These are phyloP conservation scores for Tetragnatha versicolor DNA, from an alignment of 1,140 invertebrate genomes.

Conservation along the genomic window DNA sequence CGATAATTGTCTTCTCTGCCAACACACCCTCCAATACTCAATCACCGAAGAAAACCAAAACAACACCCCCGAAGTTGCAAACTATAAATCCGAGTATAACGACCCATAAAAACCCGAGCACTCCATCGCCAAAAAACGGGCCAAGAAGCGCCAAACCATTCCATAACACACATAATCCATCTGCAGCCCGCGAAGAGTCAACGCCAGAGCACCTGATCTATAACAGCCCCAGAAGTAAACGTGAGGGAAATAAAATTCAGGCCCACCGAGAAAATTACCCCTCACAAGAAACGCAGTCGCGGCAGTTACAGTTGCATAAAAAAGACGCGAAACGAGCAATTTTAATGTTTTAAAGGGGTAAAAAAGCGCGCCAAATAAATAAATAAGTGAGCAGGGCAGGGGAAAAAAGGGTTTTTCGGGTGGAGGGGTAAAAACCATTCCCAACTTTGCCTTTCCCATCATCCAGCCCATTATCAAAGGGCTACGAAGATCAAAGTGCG, in stretches of 20 bases:
- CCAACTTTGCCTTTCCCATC: slow-evolving; percentile 35
- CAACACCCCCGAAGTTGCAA: no score
- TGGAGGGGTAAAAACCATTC: slow-evolving; percentile 14
- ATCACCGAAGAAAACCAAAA: no score
- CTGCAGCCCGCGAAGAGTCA: slow-evolving; percentile 25
- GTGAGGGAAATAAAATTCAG: slow-evolving; percentile 35
- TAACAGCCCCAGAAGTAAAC: not conserved
- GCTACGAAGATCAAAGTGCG: slow-evolving; percentile 41
- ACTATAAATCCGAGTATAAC: no score
- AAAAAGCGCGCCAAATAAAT: no score
- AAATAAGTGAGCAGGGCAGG: not conserved
- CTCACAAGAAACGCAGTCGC: slow-evolving; percentile 3
- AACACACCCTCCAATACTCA: no score
- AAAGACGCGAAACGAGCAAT: not conserved
- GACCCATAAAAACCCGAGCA: no score
- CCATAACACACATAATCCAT: not conserved
- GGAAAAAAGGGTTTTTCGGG: slow-evolving; percentile 5
- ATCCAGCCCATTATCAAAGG: slow-evolving; percentile 37
- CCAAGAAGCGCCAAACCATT: not conserved
- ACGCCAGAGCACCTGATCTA: slow-evolving; percentile 1
- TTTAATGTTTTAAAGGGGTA: slow-evolving; percentile 31
- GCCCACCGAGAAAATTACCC: slow-evolving; percentile 19
- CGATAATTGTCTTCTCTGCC: no score
- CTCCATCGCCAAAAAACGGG: not conserved
- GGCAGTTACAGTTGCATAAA: slow-evolving; percentile 37